Conservation (phyloP, 1,140 invertebrate species). For the Neocloeon triangulifer region DNA sequence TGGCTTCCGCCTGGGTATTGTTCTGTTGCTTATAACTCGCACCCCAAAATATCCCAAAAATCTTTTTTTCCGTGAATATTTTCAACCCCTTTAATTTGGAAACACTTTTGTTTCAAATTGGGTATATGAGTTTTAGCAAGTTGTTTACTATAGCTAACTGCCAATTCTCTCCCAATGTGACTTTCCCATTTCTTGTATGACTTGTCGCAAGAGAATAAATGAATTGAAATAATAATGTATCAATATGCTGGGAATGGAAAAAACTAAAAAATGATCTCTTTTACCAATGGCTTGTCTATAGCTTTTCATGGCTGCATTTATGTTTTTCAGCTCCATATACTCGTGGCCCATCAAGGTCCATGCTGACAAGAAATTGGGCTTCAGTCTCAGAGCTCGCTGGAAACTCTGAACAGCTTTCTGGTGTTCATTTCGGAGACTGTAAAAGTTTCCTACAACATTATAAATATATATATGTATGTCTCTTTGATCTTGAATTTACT, state of each 20-base stretch:
- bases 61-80: no score
- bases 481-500: no score
- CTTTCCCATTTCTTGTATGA: no score
- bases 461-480: neutral
- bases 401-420: slow-evolving; percentile 94
- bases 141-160: no score
- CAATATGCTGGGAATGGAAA: neutral
- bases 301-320: slow-evolving; percentile 87
- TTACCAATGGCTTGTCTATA: slow-evolving; percentile 89
- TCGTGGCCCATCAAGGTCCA: slow-evolving; percentile 99
- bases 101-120: no score
- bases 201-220: no score
- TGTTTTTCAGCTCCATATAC: slow-evolving; percentile 98
- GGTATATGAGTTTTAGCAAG: no score
- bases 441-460: slow-evolving; percentile 71
- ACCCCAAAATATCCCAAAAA: no score
- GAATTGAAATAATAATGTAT: neutral
- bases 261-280: slow-evolving; percentile 5
- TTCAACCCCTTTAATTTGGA: no score
- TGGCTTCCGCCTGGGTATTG: no score
- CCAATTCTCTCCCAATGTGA: no score
- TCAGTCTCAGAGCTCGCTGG: slow-evolving; percentile 79
- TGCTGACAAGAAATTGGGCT: slow-evolving; percentile 83
- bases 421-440: slow-evolving; percentile 87
- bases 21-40: no score